These are phyloP conservation scores for Cenopis cana DNA, from an alignment of 2,888 invertebrate genomes.

Conservation along the genomic window DNA sequence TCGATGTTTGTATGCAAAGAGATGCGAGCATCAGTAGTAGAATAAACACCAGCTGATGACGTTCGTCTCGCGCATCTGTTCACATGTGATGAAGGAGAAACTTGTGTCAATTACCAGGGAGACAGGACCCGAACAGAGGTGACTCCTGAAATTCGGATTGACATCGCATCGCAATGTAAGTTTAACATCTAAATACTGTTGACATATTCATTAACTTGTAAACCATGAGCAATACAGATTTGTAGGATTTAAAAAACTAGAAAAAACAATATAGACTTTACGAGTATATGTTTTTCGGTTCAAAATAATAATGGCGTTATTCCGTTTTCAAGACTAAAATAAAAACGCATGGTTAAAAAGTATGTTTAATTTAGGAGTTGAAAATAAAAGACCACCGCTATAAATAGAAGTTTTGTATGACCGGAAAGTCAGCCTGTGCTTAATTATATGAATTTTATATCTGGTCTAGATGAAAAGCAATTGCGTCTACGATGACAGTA, in stretches of 20 bases:
- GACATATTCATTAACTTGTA: too few species aligned
- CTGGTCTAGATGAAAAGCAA: not conserved
- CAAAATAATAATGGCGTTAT: too few species aligned
- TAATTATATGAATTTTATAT: not conserved
- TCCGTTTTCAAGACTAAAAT: too few species aligned
- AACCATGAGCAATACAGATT: too few species aligned
- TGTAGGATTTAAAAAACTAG: too few species aligned
- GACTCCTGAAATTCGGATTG: constrained; percentile 19
- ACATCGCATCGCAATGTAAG: constrained; percentile 28
- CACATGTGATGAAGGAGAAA: constrained; percentile 37
- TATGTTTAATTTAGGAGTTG: not conserved
- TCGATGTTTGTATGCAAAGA: constrained; percentile 35
- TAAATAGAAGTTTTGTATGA: not conserved
- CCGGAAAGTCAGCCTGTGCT: not conserved
- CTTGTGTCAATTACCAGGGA: constrained; percentile 17
- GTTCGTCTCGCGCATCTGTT: constrained; percentile 18
- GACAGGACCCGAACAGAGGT: constrained; percentile 15
- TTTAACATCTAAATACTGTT: not conserved
- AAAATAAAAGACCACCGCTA: not conserved
- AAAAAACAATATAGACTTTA: too few species aligned
- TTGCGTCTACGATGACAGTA: not conserved
- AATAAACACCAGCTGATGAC: constrained; percentile 30
- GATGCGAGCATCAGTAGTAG: constrained; percentile 29
- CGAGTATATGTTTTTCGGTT: too few species aligned
- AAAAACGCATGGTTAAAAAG: too few species aligned